A percentile compares a stretch with the other conserved stretches of the same genome.
Evolutionary conservation across 2,888 invertebrate species (phyloP).

Genomic region (Seira ritae): DNA sequence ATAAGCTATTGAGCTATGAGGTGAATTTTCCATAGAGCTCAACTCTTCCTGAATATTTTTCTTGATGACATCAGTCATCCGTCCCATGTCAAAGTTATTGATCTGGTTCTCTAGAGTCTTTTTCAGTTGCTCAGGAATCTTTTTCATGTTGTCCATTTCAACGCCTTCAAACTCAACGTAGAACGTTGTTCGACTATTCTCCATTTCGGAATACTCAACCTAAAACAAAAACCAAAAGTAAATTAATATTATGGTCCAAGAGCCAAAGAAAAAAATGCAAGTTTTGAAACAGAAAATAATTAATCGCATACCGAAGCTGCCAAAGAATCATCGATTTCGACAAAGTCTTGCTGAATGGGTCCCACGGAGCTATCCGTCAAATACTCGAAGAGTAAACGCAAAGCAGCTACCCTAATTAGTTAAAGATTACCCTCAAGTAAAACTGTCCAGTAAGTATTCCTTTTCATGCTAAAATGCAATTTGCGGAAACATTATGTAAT

Average conservation of each 20-base stretch:
- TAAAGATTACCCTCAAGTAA: not conserved
- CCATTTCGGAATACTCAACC: constrained; percentile 83
- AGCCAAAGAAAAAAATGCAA: too few species aligned
- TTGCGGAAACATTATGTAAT: not conserved
- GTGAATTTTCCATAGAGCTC: constrained; percentile 84
- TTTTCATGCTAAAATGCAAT: not conserved
- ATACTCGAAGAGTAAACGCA: constrained; percentile 83
- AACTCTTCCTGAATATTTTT: constrained; percentile 83
- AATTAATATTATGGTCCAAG: too few species aligned
- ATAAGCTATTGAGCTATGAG: constrained; percentile 86
- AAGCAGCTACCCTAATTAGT: constrained; percentile 68
- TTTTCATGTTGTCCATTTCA: constrained; percentile 81
- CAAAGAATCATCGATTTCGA: constrained; percentile 87
- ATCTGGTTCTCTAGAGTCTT: constrained; percentile 77
- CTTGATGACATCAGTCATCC: constrained; percentile 84
- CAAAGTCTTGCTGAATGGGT: constrained; percentile 88
- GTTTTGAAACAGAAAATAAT: constrained; percentile 31
- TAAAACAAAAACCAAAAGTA: too few species aligned
- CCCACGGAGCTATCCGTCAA: constrained; percentile 91
- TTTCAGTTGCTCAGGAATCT: constrained; percentile 80
- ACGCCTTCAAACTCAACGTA: constrained; percentile 86
- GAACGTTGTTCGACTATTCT: constrained; percentile 84
- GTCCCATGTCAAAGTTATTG: constrained; percentile 83
- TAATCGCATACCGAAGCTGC: constrained; percentile 79
- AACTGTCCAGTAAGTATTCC: constrained; percentile 7